phyloP scores from a whole-genome alignment of 2,888 invertebrate species.

The Sceliomorpha sp. region DNA sequence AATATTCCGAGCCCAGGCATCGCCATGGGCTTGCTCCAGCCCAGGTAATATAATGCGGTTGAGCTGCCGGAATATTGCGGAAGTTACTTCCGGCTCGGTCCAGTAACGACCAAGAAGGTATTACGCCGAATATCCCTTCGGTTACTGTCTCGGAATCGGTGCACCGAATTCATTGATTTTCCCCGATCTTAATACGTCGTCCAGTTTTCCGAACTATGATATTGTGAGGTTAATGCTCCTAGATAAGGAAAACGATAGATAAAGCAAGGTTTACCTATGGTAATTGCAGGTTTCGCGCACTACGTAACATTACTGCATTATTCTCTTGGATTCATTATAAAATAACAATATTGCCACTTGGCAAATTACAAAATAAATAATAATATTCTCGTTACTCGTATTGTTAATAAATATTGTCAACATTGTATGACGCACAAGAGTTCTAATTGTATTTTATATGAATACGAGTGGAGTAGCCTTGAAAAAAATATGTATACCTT shows the following conservation, averaged over 20 bases:
- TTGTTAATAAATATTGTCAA: not conserved
- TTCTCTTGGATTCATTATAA: too few species aligned
- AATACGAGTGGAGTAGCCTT: not conserved
- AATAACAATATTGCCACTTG: too few species aligned
- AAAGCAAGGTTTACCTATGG: too few species aligned
- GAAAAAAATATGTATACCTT: slow-evolving; percentile 1
- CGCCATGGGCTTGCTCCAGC: slow-evolving; percentile 37
- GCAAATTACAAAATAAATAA: too few species aligned
- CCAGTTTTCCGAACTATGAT: not conserved
- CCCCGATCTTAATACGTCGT: not conserved
- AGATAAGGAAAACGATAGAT: too few species aligned
- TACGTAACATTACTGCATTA: too few species aligned
- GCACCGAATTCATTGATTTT: slow-evolving; percentile 18
- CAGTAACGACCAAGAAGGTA: slow-evolving; percentile 31
- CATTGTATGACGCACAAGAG: not conserved
- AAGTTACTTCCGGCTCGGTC: slow-evolving; percentile 49
- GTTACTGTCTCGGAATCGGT: slow-evolving; percentile 15
- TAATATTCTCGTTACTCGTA: too few species aligned
- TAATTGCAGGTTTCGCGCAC: too few species aligned
- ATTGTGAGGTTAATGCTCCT: too few species aligned
- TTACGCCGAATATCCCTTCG: slow-evolving; percentile 26
- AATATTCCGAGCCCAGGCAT: slow-evolving; percentile 52
- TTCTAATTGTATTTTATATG: not conserved
- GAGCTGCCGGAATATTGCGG: slow-evolving; percentile 56
- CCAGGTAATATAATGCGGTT: slow-evolving; percentile 53